phyloP scores from a whole-genome alignment of 2,113 vertebrate species.

The Corvus hawaiiensis region DNA sequence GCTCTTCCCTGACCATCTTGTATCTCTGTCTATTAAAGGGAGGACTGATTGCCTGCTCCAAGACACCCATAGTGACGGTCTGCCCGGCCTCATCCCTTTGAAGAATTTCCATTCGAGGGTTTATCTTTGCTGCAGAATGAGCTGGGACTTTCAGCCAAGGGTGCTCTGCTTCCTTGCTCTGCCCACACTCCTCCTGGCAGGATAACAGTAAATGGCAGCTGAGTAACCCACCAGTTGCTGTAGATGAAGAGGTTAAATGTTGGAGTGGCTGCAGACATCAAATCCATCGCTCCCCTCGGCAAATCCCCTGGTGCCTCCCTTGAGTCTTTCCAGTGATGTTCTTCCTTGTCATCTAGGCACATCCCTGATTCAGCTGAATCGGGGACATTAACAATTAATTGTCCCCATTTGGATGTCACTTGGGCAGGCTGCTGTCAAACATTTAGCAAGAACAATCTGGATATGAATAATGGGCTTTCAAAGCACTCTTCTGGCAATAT shows the following conservation, averaged over 20 bases:
- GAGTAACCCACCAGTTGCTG: not conserved
- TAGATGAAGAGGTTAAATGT: not conserved
- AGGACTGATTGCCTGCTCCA: not conserved
- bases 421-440: not conserved
- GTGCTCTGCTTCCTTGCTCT: not conserved
- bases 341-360: not conserved
- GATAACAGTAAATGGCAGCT: not conserved
- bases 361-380: not conserved
- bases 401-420: not conserved
- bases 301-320: not conserved
- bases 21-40: not conserved
- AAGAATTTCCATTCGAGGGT: not conserved
- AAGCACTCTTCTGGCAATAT: not conserved
- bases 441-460: not conserved
- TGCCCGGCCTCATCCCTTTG: not conserved
- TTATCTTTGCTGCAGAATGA: not conserved
- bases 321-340: not conserved
- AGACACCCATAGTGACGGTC: not conserved
- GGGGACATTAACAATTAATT: not conserved
- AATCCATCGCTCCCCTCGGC: accelerated
- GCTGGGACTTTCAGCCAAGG: not conserved
- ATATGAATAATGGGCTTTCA: not conserved
- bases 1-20: not conserved
- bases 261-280: not conserved
- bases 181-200: not conserved